Percentiles rank a stretch among this genome's conserved stretches.
phyloP scores from a whole-genome alignment of 2,113 vertebrate species.

The Romanogobio albipinnatus region DNA sequence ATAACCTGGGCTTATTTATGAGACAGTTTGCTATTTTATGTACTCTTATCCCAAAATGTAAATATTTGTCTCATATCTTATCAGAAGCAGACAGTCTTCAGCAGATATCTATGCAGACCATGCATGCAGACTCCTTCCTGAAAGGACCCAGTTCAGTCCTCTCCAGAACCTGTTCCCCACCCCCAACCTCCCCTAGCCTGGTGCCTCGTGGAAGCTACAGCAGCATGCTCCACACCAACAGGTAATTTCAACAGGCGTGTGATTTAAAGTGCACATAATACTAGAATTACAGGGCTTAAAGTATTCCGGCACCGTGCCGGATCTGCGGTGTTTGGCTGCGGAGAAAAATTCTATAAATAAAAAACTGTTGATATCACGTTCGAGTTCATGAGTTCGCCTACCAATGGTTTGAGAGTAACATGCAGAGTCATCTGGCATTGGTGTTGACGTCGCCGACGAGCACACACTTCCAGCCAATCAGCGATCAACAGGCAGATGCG shows the following conservation, averaged over 20 bases:
- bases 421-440: too few relatives aligned
- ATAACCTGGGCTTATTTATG: not conserved
- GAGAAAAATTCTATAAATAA: too few relatives aligned
- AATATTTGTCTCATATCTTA: slow-evolving; percentile 35
- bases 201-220: slow-evolving; percentile 85
- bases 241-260: slow-evolving; percentile 55
- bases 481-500: too few relatives aligned
- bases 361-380: too few relatives aligned
- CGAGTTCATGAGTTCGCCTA: too few relatives aligned
- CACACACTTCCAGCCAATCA: too few relatives aligned
- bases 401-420: too few relatives aligned
- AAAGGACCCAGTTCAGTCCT: slow-evolving; percentile 84
- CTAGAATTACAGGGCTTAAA: too few relatives aligned
- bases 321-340: too few relatives aligned
- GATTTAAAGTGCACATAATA: not conserved
- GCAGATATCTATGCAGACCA: slow-evolving; percentile 94
- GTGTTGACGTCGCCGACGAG: too few relatives aligned
- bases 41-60: not conserved
- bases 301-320: too few relatives aligned
- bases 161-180: slow-evolving; percentile 84
- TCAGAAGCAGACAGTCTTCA: slow-evolving; percentile 92
- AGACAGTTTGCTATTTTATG: not conserved
- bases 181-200: slow-evolving; percentile 77
- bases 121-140: slow-evolving; percentile 93
- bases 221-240: slow-evolving; percentile 85